phyloP scores from a whole-genome alignment of 2,888 invertebrate genomes.

The Drosophila neutralis region DNA sequence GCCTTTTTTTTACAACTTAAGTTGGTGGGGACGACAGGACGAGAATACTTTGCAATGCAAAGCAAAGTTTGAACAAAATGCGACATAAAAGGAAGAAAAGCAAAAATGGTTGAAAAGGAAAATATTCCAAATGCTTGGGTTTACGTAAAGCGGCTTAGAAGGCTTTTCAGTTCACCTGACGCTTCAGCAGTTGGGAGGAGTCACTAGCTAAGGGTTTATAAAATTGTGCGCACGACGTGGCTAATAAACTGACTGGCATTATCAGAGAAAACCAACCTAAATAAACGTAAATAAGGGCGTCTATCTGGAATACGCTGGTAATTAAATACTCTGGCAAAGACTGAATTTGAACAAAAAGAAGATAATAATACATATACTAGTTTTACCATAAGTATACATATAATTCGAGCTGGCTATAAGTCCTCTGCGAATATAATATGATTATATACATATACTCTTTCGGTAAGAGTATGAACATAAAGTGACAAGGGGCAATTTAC shows the following conservation, averaged over 20 bases:
- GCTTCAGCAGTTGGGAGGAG: constrained; percentile 27
- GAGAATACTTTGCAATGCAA: constrained; percentile 64
- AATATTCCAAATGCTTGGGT: constrained; percentile 43
- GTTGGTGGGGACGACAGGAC: constrained; percentile 11
- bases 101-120: constrained; percentile 21
- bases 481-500: constrained; percentile 48
- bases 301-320: not conserved
- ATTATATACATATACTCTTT: not conserved
- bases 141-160: constrained; percentile 54
- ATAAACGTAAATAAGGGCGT: constrained; percentile 4
- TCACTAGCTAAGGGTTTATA: constrained; percentile 46
- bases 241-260: constrained; percentile 65
- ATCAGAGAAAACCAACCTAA: constrained; percentile 14
- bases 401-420: not conserved
- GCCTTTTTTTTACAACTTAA: constrained; percentile 10
- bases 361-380: not conserved
- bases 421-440: not conserved
- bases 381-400: too few relatives aligned
- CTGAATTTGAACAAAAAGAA: not conserved
- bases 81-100: constrained; percentile 58
- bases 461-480: constrained; percentile 16
- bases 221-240: constrained; percentile 63
- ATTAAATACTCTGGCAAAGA: constrained; percentile 14
- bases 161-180: constrained; percentile 58
- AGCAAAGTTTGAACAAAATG: constrained; percentile 50